Base-by-base conservation (phyloP, 2,113 vertebrate species). In the Zootoca vivipara region DNA sequence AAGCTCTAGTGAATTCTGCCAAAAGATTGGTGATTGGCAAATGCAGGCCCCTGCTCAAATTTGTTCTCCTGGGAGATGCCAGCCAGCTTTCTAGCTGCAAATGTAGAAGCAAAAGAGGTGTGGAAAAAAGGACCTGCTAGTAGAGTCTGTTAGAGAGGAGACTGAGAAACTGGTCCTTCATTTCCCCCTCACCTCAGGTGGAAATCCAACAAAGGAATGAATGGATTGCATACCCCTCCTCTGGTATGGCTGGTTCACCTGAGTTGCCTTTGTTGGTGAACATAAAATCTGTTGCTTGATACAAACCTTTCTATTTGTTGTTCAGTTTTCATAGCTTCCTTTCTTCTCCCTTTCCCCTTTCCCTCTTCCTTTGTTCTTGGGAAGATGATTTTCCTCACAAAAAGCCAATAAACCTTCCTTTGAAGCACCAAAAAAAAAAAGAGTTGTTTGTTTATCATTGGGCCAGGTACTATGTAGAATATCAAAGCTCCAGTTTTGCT, bases 381-480 rank as follows among this genome's bases (percentile, higher is more conserved):
- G 92, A 94, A 82, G 86, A 91, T 79, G 62, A 72, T 81, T 93
- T 90, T 93, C 26, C 85, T 90, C 1, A 6, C 62, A 83, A 83
- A 85, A 89, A 72, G 69, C 73, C 81, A 87, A 87, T 77, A 84
- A 62, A 86, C 38, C 83, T 72, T 82, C 91, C 84, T 92, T 91
- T 85, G 93, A 95, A 94, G 89, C 78, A 92, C 86, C 89, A 80
- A 85, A 90, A 90, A 72, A 93, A 91, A 93, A n/a, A n/a, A n/a
- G 90, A 95, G 83, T 87, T 90, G 89, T 94, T 94, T 93, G 91
- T 91, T 95, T 95, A 94, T 93, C 94, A 94, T 94, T 91, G 78
- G 94, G 94, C 93, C 90, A 92, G 92, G 93, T 92, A 86, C 90
- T 95, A 83, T 91, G 84, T 88, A 90, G 92, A 94, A 92, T 93